phyloP scores from a whole-genome alignment of 2,888 invertebrate species.

The Seira sanloemensis region DNA sequence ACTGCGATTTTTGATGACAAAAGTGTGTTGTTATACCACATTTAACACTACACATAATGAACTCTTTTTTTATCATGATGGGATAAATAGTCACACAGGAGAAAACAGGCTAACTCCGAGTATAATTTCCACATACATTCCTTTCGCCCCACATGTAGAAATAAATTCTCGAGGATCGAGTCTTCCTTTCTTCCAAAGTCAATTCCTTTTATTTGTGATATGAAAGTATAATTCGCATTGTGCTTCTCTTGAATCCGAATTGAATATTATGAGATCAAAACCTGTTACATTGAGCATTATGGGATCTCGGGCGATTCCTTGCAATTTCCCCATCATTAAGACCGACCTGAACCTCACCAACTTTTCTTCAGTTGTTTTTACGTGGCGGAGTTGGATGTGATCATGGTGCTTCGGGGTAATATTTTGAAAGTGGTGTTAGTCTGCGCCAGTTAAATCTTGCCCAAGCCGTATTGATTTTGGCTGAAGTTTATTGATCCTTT shows the following conservation, averaged over 20 bases:
- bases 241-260: neutral
- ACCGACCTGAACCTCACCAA: neutral
- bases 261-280: slow-evolving; percentile 31
- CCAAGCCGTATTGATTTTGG: neutral
- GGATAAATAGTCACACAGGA: slow-evolving; percentile 38
- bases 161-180: neutral
- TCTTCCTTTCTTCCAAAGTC: neutral
- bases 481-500: neutral
- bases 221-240: slow-evolving; percentile 22
- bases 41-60: slow-evolving; percentile 33
- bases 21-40: slow-evolving; percentile 5
- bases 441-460: neutral
- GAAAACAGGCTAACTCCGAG: slow-evolving; percentile 8
- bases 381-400: neutral
- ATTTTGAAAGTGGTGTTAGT: neutral
- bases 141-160: slow-evolving; percentile 35
- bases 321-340: neutral
- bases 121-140: slow-evolving; percentile 37
- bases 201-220: neutral
- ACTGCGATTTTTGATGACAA: neutral
- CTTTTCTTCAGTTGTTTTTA: neutral
- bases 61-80: slow-evolving; percentile 39
- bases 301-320: too few species aligned
- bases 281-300: slow-evolving; percentile 31
- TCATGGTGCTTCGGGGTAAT: neutral